Evolutionary conservation across 2,888 invertebrate genomes (phyloP), one percentile per base, ranked within the genome.

Genomic region (Agonum fuliginosum): DNA sequence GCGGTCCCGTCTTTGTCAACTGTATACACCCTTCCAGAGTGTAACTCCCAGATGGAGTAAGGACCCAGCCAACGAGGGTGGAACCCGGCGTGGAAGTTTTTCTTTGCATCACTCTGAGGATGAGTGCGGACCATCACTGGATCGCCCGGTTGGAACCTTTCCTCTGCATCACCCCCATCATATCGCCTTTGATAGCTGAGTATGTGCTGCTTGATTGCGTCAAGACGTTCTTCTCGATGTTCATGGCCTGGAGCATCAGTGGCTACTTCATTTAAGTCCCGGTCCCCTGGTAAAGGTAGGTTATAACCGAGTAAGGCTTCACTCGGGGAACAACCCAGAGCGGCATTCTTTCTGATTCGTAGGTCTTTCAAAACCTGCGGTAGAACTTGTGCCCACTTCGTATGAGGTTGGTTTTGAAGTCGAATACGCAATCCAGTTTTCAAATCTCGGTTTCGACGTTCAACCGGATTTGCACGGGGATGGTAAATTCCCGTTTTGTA

Each of bases 361-460:
- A 70, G 19, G 1, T 70, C n/a, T 4, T 14, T 19, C 8, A 70
- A 12, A 5, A 70, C 27, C 6, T 8, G 4, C 4, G 70, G 24
- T 0, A 70, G 24, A 5, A 46, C n/a, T 10, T 12, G 24, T 2
- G 43, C 46, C 70, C 46, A 70, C 3, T 70, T 19, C 0, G 27
- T 14, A 2, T 46, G 70, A 2, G 46, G 46, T 14, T 46, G 41
- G 10, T 24, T 46, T 12, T 43, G 24, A 1, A 82, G 71, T 1
- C 62, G 73, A 0, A 80, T 43, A 1, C 81, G 79, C 0, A 83
- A 71, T 0, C 80, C 80, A 69, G 81, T 80, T 37, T 82, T 83
- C 3, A 82, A 78, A 14, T 81, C 81, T 30, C 82, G 82, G 37
- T 81, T 81, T 1, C 80, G 72, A n/a, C 81, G 22, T 65, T 83